These are phyloP conservation scores for Corythornis madagascariensis DNA, from an alignment of 2,113 vertebrate genomes.

Conservation along the genomic window DNA sequence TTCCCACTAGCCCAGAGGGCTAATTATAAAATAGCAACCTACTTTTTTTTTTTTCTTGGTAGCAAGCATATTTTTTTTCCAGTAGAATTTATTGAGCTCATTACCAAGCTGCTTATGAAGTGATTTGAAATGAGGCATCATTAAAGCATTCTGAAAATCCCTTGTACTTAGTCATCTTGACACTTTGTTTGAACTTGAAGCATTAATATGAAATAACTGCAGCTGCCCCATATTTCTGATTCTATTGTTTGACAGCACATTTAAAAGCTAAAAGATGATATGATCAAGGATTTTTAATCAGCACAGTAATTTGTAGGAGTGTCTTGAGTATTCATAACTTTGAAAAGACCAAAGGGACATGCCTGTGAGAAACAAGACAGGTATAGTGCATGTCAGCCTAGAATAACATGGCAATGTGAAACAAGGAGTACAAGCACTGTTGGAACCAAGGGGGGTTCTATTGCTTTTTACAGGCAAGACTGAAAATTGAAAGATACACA, in stretches of 20 bases:
- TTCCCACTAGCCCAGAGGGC: constrained; percentile 80
- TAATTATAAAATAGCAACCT: constrained; percentile 88
- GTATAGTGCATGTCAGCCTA: constrained; percentile 22
- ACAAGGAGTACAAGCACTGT: constrained; percentile 23
- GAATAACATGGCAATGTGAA: constrained; percentile 38
- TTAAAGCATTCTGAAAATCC: constrained; percentile 88
- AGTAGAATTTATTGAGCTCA: constrained; percentile 84
- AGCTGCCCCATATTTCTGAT: constrained; percentile 77
- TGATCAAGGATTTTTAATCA: constrained; percentile 85
- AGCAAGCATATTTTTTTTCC: constrained; percentile 65
- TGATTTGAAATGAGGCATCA: constrained; percentile 87
- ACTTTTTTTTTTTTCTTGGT: constrained; percentile 60
- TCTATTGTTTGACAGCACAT: constrained; percentile 82
- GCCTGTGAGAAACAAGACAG: constrained; percentile 60
- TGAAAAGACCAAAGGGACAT: constrained; percentile 50
- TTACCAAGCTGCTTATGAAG: constrained; percentile 88
- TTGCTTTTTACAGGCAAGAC: constrained; percentile 38
- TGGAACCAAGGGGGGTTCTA: neutral
- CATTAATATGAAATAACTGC: constrained; percentile 87
- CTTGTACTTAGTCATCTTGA: constrained; percentile 89
- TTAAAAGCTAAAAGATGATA: constrained; percentile 80
- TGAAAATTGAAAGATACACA: constrained; percentile 74
- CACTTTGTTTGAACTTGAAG: constrained; percentile 90
- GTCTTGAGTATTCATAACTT: constrained; percentile 62
- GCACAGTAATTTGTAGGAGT: constrained; percentile 77